These are phyloP conservation scores for Macrobrachium rosenbergii DNA, from an alignment of 1,140 invertebrate species.

Conservation along the genomic window DNA sequence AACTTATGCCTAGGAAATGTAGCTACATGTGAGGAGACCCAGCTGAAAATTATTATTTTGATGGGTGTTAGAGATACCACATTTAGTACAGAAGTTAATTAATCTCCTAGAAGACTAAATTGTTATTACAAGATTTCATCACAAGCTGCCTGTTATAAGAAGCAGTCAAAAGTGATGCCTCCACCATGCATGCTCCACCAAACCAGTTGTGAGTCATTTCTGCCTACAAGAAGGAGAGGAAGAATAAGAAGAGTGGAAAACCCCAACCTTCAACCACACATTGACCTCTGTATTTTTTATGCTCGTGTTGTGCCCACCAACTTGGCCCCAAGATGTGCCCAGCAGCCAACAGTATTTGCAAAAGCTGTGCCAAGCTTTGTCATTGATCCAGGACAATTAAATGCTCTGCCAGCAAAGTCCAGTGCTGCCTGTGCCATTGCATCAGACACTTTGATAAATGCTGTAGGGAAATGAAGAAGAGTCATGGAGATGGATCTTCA, in stretches of 20 bases:
- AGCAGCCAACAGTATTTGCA: neutral
- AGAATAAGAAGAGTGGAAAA: neutral
- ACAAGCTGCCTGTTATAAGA: neutral
- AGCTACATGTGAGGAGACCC: neutral
- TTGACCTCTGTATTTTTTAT: neutral
- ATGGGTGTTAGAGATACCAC: too few relatives aligned
- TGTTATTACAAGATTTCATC: neutral
- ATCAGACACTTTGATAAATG: neutral
- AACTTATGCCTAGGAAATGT: slow-evolving; percentile 16
- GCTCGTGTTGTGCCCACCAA: neutral
- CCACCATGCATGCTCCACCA: neutral
- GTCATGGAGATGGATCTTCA: too few relatives aligned
- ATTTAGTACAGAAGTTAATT: too few relatives aligned
- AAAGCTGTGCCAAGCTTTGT: neutral
- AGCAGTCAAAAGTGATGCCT: neutral
- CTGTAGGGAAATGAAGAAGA: neutral
- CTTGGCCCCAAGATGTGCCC: neutral
- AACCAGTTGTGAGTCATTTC: slow-evolving; percentile 9
- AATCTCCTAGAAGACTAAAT: neutral
- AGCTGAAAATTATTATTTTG: slow-evolving; percentile 21
- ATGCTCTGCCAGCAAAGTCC: neutral
- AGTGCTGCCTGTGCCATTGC: neutral
- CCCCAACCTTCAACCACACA: too few relatives aligned
- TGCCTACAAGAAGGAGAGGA: neutral
- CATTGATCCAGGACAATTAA: neutral